Conservation (phyloP, 2,888 invertebrate genomes). For the Synergus japonicus region DNA sequence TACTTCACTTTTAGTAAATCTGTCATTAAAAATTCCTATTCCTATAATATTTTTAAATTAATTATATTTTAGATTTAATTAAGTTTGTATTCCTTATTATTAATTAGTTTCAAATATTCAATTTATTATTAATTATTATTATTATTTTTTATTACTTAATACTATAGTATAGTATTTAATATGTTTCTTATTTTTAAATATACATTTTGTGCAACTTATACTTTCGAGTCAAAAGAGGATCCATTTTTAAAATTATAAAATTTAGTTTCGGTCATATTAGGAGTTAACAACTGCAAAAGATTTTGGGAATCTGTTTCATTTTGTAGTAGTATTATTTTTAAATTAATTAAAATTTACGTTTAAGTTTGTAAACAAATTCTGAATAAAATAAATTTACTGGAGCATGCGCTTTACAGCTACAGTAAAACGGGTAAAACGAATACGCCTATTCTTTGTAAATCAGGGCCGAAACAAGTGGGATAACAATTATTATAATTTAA, state of each 20-base stretch:
- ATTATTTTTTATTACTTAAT: neutral
- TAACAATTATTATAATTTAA: too few species aligned
- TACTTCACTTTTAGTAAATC: neutral
- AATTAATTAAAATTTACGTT: neutral
- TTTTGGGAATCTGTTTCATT: neutral
- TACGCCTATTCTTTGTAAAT: neutral
- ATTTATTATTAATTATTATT: neutral
- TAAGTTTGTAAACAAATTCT: neutral
- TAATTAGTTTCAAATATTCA: neutral
- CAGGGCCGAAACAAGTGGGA: neutral
- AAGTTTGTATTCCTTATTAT: neutral
- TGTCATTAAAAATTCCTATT: neutral
- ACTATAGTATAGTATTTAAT: neutral
- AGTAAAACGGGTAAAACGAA: neutral
- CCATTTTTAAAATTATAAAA: neutral
- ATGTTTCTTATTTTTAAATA: neutral
- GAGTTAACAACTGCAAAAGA: neutral
- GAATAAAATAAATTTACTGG: constrained; percentile 3
- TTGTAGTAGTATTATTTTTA: neutral
- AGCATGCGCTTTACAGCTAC: neutral
- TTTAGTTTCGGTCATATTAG: neutral
- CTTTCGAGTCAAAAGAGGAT: neutral
- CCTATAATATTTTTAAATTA: neutral
- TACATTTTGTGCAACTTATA: neutral
- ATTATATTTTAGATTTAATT: neutral